Percentiles rank a stretch among this genome's conserved stretches.
phyloP scores from a whole-genome alignment of 2,797 vertebrate genomes.

The Hirundo rustica region DNA sequence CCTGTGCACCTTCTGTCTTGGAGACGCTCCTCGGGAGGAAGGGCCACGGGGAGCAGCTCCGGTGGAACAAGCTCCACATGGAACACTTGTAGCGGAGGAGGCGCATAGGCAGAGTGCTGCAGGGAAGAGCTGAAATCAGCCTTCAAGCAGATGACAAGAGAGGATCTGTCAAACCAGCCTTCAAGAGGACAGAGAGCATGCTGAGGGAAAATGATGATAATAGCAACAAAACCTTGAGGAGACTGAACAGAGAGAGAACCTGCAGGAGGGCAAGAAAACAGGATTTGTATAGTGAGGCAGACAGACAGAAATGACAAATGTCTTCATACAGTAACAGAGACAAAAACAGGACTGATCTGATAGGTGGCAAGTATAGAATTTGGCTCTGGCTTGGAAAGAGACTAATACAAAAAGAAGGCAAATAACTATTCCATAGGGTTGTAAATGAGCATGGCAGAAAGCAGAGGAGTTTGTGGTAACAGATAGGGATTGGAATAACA shows the following conservation, averaged over 20 bases:
- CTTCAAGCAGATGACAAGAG: conserved; percentile 23
- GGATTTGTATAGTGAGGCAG: background rate
- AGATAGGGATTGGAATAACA: background rate
- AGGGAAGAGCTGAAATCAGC: conserved; percentile 24
- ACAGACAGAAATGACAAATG: background rate
- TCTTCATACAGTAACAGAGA: background rate
- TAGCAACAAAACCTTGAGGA: conserved; percentile 32
- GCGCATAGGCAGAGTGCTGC: background rate
- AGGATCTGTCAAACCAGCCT: conserved; percentile 45
- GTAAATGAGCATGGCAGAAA: background rate
- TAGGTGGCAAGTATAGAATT: background rate
- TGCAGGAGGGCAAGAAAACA: conserved; percentile 13
- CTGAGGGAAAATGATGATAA: conserved; percentile 21
- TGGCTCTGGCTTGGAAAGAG: background rate
- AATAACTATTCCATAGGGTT: background rate
- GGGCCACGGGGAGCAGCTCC: background rate
- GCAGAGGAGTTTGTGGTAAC: background rate
- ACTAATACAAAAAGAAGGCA: background rate
- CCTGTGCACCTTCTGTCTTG: too few species aligned
- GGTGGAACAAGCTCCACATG: background rate
- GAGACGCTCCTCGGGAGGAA: background rate
- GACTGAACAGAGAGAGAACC: conserved; percentile 22
- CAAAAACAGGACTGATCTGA: background rate
- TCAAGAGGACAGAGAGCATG: conserved; percentile 30
- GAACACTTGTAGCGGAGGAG: background rate